phyloP scores from a whole-genome alignment of 2,113 vertebrate species.

The Nyctereutes procyonoides region DNA sequence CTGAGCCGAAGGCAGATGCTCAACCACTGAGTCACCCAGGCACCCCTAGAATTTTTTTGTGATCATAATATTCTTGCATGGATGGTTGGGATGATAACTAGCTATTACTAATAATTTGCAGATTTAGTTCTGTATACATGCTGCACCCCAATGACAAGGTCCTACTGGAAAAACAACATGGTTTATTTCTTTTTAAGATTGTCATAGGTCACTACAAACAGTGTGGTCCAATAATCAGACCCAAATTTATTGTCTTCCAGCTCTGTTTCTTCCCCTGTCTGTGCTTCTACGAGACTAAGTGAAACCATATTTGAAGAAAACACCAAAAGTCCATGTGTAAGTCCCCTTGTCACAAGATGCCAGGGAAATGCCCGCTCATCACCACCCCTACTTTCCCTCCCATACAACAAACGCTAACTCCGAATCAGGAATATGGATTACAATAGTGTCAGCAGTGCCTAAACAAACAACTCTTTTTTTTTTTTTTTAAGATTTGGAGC shows the following conservation, averaged over 20 bases:
- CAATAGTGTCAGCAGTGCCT: background rate
- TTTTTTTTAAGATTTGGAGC: background rate
- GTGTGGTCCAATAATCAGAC: background rate
- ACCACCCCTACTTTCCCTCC: background rate
- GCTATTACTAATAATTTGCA: background rate
- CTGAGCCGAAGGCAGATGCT: too few relatives aligned
- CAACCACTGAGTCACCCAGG: too few relatives aligned
- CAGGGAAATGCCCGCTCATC: background rate
- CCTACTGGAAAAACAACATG: background rate
- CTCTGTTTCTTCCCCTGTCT: background rate
- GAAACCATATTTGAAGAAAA: background rate
- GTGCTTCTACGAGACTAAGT: background rate
- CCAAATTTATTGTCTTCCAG: background rate
- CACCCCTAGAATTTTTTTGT: background rate
- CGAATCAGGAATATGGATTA: background rate
- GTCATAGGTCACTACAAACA: background rate
- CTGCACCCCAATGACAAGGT: background rate
- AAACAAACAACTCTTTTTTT: background rate
- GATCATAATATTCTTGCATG: background rate
- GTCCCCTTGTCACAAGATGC: background rate
- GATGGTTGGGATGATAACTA: background rate
- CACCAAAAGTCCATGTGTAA: background rate
- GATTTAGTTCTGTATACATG: background rate
- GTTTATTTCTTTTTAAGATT: background rate
- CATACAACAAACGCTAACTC: background rate